Conservation (phyloP, 2,797 vertebrate species). For the Mergus octosetaceus region DNA sequence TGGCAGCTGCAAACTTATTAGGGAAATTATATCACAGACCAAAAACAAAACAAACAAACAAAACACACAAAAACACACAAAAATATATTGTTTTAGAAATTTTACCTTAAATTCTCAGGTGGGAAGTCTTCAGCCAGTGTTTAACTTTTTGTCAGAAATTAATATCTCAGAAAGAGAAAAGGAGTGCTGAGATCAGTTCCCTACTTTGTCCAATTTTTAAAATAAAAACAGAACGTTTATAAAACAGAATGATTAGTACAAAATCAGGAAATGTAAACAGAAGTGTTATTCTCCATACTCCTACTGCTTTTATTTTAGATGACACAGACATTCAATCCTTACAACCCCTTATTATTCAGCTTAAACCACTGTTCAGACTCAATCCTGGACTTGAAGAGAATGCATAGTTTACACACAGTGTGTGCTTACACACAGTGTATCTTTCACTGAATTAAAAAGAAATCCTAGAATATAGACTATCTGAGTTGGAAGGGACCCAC, state of each 20-base stretch:
- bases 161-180: background rate
- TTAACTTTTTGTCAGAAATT: background rate
- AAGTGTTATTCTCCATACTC: background rate
- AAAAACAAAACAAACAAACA: background rate
- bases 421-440: background rate
- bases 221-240: no score
- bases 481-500: no score
- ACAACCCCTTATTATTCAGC: background rate
- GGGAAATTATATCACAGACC: background rate
- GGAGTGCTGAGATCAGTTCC: background rate
- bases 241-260: background rate
- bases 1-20: background rate
- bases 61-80: no score
- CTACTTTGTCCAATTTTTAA: background rate
- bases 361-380: background rate
- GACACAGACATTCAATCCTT: background rate
- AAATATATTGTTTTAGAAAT: background rate
- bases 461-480: background rate
- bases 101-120: background rate
- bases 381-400: background rate
- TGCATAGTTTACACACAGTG: background rate
- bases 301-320: background rate
- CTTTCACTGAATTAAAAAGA: background rate
- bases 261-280: background rate
- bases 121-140: background rate